Percentiles rank a stretch among this genome's conserved stretches.
Conservation (phyloP, 1,140 invertebrate genomes). For the Hylaeus anthracinus region DNA sequence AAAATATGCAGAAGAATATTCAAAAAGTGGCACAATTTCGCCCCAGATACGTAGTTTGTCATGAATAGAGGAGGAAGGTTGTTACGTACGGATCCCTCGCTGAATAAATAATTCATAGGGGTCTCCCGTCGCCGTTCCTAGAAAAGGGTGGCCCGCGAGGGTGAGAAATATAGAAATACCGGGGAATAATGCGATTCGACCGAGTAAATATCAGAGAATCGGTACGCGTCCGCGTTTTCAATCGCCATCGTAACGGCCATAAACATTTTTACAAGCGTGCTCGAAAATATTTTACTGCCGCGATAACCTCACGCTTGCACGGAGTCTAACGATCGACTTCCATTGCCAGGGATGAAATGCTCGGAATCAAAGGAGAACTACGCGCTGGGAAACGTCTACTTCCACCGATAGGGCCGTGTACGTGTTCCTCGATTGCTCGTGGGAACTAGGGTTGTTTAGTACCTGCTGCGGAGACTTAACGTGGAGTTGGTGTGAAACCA, state of each 20-base stretch:
- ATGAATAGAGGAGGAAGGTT: not conserved
- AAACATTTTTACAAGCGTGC: slow-evolving; percentile 30
- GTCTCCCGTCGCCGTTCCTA: not conserved
- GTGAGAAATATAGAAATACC: not conserved
- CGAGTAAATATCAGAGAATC: slow-evolving; percentile 9
- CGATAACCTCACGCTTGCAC: not conserved
- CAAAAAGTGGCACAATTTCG: no score
- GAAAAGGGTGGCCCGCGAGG: no score
- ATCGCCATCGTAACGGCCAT: not conserved
- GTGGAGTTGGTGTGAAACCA: no score
- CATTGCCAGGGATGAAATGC: slow-evolving; percentile 16
- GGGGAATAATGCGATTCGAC: not conserved
- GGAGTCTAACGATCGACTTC: slow-evolving; percentile 25
- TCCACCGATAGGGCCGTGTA: not conserved
- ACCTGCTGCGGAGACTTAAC: not conserved
- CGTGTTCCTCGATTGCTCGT: not conserved
- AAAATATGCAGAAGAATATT: no score
- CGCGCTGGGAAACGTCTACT: not conserved
- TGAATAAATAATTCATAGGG: not conserved
- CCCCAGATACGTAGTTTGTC: no score
- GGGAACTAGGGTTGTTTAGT: not conserved
- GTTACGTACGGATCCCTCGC: no score
- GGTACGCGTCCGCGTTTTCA: not conserved
- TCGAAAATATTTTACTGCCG: slow-evolving; percentile 37
- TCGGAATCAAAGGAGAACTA: slow-evolving; percentile 18